These are phyloP conservation scores for Teleopsis dalmanni DNA, from an alignment of 1,140 invertebrate genomes.

Conservation along the genomic window DNA sequence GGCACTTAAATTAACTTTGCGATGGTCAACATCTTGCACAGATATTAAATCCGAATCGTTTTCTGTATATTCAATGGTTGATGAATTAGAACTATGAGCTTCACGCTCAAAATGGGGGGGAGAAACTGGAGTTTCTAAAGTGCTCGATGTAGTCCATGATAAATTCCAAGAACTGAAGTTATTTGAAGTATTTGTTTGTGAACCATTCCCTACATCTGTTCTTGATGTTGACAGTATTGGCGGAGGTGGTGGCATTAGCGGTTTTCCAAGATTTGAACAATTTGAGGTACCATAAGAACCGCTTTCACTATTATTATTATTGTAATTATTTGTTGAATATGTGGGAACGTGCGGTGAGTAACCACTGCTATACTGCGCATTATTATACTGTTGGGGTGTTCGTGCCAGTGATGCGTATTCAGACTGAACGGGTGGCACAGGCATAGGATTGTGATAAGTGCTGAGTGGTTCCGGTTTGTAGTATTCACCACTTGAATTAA, in stretches of 20 bases:
- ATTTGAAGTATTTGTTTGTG: neutral
- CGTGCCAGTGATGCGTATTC: conserved; percentile 16
- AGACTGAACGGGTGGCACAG: conserved; percentile 8
- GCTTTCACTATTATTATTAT: conserved; percentile 10
- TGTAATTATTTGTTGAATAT: conserved; percentile 10
- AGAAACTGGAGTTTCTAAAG: conserved; percentile 55
- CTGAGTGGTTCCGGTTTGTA: conserved; percentile 30
- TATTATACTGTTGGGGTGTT: conserved; percentile 10
- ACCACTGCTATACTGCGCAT: neutral
- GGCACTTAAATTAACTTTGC: conserved; percentile 27
- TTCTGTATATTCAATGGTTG: conserved; percentile 50
- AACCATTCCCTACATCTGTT: conserved; percentile 4
- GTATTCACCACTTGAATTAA: conserved; percentile 25
- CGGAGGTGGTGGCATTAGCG: conserved; percentile 29
- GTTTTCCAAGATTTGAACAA: conserved; percentile 13
- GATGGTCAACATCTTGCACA: conserved; percentile 54
- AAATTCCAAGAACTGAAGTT: conserved; percentile 26
- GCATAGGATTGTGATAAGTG: conserved; percentile 18
- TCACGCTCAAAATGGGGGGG: conserved; percentile 59
- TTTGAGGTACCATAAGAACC: neutral
- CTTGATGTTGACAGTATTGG: conserved; percentile 40
- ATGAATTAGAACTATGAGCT: conserved; percentile 39
- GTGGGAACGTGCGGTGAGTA: conserved; percentile 11
- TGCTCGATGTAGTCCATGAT: conserved; percentile 35
- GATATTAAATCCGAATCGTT: conserved; percentile 35